phyloP scores from a whole-genome alignment of 2,113 vertebrate genomes.

The Podiceps cristatus region DNA sequence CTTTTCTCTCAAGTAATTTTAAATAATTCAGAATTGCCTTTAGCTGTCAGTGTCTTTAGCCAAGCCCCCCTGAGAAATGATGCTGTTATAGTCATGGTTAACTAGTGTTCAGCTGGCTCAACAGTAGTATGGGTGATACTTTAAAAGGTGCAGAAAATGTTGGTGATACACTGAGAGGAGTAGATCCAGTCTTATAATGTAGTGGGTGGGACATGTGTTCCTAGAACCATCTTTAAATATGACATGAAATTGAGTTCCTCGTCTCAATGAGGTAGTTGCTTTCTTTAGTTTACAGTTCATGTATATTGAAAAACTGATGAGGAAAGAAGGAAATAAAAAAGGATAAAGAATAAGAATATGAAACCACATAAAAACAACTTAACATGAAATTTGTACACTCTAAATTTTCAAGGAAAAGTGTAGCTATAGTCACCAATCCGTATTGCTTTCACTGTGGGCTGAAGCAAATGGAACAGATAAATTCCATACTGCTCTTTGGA shows the following conservation, averaged over 20 bases:
- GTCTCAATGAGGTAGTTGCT: not conserved
- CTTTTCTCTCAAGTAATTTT: not conserved
- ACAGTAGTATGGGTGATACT: not conserved
- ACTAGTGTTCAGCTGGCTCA: not conserved
- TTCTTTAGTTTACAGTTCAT: accelerated
- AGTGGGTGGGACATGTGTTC: not conserved
- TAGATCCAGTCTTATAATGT: not conserved
- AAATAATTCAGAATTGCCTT: not conserved
- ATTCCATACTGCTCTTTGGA: constrained; percentile 4
- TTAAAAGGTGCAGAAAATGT: not conserved
- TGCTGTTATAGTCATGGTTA: not conserved
- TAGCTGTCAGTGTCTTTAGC: not conserved
- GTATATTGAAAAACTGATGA: not conserved
- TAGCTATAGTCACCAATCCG: not conserved
- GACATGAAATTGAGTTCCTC: not conserved
- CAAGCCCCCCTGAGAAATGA: not conserved
- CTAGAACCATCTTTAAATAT: not conserved
- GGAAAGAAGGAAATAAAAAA: not conserved
- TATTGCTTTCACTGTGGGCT: not conserved
- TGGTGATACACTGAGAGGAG: not conserved
- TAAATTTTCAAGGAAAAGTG: not conserved
- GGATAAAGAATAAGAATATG: not conserved
- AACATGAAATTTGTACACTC: not conserved
- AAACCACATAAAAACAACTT: not conserved
- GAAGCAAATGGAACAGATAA: not conserved